Conservation (phyloP, 2,888 invertebrate genomes). For the Girardia tigrina region DNA sequence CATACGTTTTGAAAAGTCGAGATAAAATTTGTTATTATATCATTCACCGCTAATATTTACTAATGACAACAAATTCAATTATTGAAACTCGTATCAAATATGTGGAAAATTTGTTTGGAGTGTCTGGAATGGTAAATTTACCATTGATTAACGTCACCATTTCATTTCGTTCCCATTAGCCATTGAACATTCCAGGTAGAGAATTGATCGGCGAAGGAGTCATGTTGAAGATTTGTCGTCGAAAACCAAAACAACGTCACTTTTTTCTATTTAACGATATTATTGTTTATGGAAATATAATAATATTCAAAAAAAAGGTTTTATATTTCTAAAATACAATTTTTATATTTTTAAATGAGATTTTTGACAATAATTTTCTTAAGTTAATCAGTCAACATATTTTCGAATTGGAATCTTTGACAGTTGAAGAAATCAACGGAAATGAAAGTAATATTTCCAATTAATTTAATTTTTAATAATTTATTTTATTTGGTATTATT, state of each 20-base stretch:
- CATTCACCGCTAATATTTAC: no score
- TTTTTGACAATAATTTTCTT: neutral
- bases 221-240: conserved; percentile 93
- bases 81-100: neutral
- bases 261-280: conserved; percentile 98
- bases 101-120: neutral
- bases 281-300: conserved; percentile 91
- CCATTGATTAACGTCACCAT: neutral
- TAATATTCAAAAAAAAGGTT: conserved; percentile 92
- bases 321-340: conserved; percentile 39
- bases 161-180: conserved; percentile 52
- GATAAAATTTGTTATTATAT: no score
- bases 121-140: neutral
- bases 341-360: neutral
- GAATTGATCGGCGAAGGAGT: conserved; percentile 96
- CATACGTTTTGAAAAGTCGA: no score
- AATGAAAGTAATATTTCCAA: neutral
- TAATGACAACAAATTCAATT: neutral
- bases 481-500: no score
- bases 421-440: neutral
- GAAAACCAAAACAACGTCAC: conserved; percentile 89
- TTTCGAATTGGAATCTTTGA: neutral
- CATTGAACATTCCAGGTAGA: conserved; percentile 74
- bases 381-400: neutral
- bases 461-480: neutral